A percentile compares a stretch with the other conserved stretches of the same genome.
Evolutionary conservation across 2,888 invertebrate genomes (phyloP).

Genomic region (Pterostichus niger): DNA sequence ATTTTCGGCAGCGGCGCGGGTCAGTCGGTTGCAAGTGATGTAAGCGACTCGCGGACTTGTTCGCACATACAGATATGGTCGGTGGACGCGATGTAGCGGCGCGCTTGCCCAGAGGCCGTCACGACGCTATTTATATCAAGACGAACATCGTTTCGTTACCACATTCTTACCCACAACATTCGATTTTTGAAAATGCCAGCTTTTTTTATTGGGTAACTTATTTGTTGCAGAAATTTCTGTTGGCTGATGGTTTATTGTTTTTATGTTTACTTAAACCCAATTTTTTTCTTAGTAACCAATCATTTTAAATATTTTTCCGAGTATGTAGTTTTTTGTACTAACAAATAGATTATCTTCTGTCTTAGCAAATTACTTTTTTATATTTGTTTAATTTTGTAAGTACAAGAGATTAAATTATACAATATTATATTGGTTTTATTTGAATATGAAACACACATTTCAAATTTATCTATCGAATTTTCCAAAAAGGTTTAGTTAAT

Average conservation of each 20-base stretch:
- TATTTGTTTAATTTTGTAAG: too few species aligned
- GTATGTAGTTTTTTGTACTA: too few species aligned
- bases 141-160: constrained; percentile 28
- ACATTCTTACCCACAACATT: constrained; percentile 35
- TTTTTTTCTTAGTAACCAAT: too few species aligned
- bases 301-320: too few species aligned
- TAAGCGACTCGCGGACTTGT: constrained; percentile 55
- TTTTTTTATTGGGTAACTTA: constrained; percentile 29
- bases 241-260: constrained; percentile 7
- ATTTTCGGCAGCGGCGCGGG: constrained; percentile 28
- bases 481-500: too few species aligned
- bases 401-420: too few species aligned
- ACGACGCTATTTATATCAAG: constrained; percentile 41
- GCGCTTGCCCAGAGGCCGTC: constrained; percentile 55
- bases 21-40: constrained; percentile 51
- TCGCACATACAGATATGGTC: constrained; percentile 65
- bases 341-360: too few species aligned
- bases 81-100: constrained; percentile 21
- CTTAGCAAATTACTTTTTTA: too few species aligned
- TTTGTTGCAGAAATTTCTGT: neutral
- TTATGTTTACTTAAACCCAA: too few species aligned
- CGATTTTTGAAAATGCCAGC: constrained; percentile 7
- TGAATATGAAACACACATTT: too few species aligned
- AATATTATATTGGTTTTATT: too few species aligned
- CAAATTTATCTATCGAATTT: too few species aligned